Evolutionary conservation across 2,888 invertebrate species (phyloP).

Genomic region (Ypsolopha sequella): DNA sequence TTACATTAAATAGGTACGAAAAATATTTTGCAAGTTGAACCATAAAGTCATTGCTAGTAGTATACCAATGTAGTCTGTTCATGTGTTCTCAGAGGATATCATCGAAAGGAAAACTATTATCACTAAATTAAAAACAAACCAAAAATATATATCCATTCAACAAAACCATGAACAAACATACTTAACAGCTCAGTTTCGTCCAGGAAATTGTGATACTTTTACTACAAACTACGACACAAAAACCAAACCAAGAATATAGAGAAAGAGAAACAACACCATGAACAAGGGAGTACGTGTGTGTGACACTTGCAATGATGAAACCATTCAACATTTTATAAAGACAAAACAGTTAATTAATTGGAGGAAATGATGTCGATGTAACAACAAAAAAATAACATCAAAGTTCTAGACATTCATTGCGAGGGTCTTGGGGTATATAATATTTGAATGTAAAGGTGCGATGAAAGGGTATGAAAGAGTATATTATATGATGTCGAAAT

Average conservation of each 20-base stretch:
- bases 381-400: too few species aligned
- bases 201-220: slow-evolving; percentile 30
- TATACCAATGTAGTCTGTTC: slow-evolving; percentile 40
- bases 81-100: slow-evolving; percentile 22
- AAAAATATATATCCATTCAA: background rate
- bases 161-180: background rate
- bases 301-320: slow-evolving; percentile 11
- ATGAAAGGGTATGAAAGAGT: background rate
- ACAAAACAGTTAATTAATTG: too few species aligned
- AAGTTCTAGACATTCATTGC: background rate
- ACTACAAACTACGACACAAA: slow-evolving; percentile 25
- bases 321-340: too few species aligned
- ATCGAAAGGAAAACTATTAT: too few species aligned
- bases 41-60: slow-evolving; percentile 42
- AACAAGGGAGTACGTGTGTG: slow-evolving; percentile 5
- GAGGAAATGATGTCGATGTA: too few species aligned
- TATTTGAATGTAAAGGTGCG: background rate
- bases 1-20: too few species aligned
- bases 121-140: background rate
- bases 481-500: background rate
- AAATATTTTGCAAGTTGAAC: slow-evolving; percentile 7
- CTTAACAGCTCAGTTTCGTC: slow-evolving; percentile 53
- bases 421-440: background rate
- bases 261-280: slow-evolving; percentile 5
- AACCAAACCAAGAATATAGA: slow-evolving; percentile 10